Evolutionary conservation across 2,888 invertebrate genomes (phyloP).

Genomic region (Drosophila ustulata): DNA sequence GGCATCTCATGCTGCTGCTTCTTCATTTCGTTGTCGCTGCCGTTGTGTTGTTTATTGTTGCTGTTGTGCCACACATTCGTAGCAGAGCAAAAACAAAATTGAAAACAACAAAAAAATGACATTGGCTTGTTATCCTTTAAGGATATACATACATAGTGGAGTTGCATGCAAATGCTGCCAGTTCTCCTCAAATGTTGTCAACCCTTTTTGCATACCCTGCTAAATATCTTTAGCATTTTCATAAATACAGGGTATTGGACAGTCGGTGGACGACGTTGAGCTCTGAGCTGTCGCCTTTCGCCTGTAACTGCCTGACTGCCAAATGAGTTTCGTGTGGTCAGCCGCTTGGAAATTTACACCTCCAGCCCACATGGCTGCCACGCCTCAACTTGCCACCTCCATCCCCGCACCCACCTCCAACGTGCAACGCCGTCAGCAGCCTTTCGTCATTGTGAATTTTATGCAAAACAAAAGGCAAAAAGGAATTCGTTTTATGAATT

Average conservation of each 20-base stretch:
- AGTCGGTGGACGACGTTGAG: constrained; percentile 14
- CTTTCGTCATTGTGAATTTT: constrained; percentile 47
- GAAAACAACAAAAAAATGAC: constrained; percentile 15
- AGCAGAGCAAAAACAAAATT: background rate
- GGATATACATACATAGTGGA: constrained; percentile 27
- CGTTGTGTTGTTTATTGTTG: constrained; percentile 27
- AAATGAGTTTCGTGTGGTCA: constrained; percentile 75
- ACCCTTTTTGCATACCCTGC: constrained; percentile 36
- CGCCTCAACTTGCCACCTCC: background rate
- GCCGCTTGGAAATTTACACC: constrained; percentile 63
- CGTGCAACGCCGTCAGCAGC: constrained; percentile 29
- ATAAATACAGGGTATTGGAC: constrained; percentile 23
- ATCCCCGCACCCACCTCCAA: background rate
- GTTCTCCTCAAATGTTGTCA: constrained; percentile 19
- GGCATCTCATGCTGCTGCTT: constrained; percentile 13
- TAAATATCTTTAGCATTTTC: too few relatives aligned
- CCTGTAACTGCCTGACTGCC: constrained; percentile 61
- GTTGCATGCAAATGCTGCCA: constrained; percentile 29
- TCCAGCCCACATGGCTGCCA: constrained; percentile 15
- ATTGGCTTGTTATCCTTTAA: constrained; percentile 40
- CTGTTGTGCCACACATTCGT: constrained; percentile 17
- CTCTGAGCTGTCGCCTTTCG: constrained; percentile 11
- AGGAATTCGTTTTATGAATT: constrained; percentile 75
- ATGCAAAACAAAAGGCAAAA: constrained; percentile 54
- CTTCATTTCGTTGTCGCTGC: constrained; percentile 15